Base-by-base conservation (phyloP, 1,140 invertebrate genomes). In the Stenopsyche tienmushanensis region DNA sequence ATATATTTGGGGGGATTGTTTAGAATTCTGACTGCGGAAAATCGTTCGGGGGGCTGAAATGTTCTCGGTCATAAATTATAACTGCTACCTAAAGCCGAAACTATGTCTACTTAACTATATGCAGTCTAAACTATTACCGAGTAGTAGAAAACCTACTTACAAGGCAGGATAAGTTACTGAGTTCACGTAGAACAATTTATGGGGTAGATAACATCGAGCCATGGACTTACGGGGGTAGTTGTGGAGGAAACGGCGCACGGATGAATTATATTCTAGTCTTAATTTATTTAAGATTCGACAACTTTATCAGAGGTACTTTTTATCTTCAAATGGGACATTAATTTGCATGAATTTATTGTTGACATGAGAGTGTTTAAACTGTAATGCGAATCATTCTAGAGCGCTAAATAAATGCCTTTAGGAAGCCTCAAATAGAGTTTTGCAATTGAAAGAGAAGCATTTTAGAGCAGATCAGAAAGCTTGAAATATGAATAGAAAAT, bases 151-250 rank as follows among this genome's bases (percentile, higher is more conserved):
- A 60, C 42, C 57, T 26, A 26, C 39, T 24, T 18, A 17, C 24
- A 24, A 23, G 26, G 5, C 10, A 47, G 57, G 42, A 47, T 60
- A 60, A 60, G 57, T 60, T 60, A 60, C 42, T 42, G 42, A 29
- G 57, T 47, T 60, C 57, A 60, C 21, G 42, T 60, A 15, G 17
- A 60, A 60, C 57, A 47, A 60, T 60, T 60, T 60, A 60, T 60
- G 57, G 20, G 42, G 17, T 10, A 47, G 57, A 60, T 60, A 47
- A 17, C 21, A 58, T 58, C 55, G 25, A 29, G 39, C 7, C 34
- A 45, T 45, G 55, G 55, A 58, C 55, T 58, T 58, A 47, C n/a
- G 24, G 10, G 3, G 15, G 49, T 21, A 52, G 3, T 34, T 42
- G 10, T 24, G 1, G 44, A 41, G 55, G 55, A 58, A 58, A 42